These are phyloP conservation scores for Brachionus paranguensis DNA, from an alignment of 1,140 invertebrate species.

Conservation along the genomic window DNA sequence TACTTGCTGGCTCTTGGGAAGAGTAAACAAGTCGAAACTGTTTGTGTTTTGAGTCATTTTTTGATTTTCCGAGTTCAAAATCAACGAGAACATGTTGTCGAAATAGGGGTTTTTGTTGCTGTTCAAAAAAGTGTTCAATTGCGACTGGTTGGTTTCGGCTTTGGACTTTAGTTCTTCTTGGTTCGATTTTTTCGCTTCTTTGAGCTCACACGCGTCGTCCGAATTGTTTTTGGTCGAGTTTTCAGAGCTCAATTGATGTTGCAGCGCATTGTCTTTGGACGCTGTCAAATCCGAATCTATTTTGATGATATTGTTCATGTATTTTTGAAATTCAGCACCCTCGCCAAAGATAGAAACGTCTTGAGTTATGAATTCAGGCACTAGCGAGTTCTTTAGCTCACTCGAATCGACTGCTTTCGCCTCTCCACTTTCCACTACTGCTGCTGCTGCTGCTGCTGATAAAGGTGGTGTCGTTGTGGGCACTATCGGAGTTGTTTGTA, in stretches of 20 bases:
- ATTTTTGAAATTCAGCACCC: constrained; percentile 20
- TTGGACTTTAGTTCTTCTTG: background rate
- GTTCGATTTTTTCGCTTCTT: background rate
- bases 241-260: background rate
- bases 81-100: constrained; percentile 28
- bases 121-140: background rate
- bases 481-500: background rate
- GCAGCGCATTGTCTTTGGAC: background rate
- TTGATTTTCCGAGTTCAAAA: constrained; percentile 7
- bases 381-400: background rate
- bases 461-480: background rate
- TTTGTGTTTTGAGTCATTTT: background rate
- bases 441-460: background rate
- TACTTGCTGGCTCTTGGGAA: background rate
- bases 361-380: background rate
- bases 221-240: constrained; percentile 31
- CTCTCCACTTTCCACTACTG: background rate
- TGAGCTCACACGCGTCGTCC: background rate
- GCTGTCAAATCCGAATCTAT: background rate
- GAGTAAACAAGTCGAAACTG: constrained; percentile 15
- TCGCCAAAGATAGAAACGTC: background rate
- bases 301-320: constrained; percentile 27
- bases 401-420: background rate
- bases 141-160: background rate
- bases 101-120: constrained; percentile 5